A percentile compares a stretch with the other conserved stretches of the same genome.
phyloP scores from a whole-genome alignment of 2,797 vertebrate genomes.

The Euphonia xanthogaster region DNA sequence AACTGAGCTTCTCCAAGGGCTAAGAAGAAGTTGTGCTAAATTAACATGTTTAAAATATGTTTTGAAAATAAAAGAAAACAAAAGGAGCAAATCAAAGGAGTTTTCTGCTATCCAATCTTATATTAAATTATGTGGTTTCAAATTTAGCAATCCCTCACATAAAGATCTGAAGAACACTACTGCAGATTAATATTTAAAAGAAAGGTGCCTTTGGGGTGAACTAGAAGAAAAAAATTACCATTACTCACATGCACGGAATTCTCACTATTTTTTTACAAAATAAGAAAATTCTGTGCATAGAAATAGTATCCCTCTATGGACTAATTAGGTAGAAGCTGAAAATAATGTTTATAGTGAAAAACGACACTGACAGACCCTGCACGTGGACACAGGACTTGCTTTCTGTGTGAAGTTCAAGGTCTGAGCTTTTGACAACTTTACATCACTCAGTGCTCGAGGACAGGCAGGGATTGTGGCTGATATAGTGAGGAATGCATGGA shows the following conservation, averaged over 20 bases:
- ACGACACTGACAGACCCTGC: neutral
- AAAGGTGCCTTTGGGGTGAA: neutral
- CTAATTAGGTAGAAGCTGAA: neutral
- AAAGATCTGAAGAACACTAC: neutral
- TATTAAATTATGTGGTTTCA: neutral
- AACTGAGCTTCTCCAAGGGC: conserved; percentile 2
- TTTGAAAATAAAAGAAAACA: neutral
- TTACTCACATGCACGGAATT: neutral
- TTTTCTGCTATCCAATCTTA: neutral
- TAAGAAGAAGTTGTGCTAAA: neutral
- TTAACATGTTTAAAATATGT: neutral
- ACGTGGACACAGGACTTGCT: neutral
- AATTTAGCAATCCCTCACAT: neutral
- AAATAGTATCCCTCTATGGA: neutral
- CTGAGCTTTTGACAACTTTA: neutral
- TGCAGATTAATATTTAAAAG: neutral
- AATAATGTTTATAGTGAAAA: neutral
- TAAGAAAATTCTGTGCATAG: neutral
- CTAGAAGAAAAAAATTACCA: neutral
- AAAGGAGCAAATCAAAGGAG: neutral
- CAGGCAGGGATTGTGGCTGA: neutral
- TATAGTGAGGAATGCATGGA: neutral
- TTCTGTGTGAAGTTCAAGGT: neutral
- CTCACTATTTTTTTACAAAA: neutral
- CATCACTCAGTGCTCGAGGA: neutral